A percentile compares a stretch with the other conserved stretches of the same genome.
phyloP scores from a whole-genome alignment of 1,140 invertebrate genomes.

The Hyposmocoma kahamanoa region DNA sequence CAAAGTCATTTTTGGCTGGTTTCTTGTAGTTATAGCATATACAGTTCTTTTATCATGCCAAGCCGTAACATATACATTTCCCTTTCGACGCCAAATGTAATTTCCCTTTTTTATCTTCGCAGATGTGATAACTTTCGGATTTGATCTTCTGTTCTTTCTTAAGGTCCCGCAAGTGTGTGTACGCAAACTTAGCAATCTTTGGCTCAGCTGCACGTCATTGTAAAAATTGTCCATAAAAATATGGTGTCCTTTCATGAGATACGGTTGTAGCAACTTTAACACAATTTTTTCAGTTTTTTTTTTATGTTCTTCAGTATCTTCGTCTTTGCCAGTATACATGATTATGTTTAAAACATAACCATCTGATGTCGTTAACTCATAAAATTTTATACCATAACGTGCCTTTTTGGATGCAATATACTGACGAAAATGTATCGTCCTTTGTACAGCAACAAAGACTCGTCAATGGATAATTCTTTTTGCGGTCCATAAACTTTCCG shows the following conservation, averaged over 20 bases:
- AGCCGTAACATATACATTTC: not conserved
- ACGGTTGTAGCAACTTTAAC: slow-evolving; percentile 24
- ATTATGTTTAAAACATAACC: slow-evolving; percentile 41
- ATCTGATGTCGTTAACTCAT: slow-evolving; percentile 27
- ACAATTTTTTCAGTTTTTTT: slow-evolving; percentile 14
- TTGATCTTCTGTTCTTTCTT: not conserved
- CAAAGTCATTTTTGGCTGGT: not conserved
- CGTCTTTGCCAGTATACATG: slow-evolving; percentile 29
- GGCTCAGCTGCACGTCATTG: not conserved
- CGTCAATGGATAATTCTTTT: slow-evolving; percentile 45
- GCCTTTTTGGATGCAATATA: slow-evolving; percentile 43
- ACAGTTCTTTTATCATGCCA: not conserved
- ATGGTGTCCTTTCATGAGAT: slow-evolving; percentile 27
- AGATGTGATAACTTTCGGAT: not conserved
- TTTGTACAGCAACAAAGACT: slow-evolving; percentile 48
- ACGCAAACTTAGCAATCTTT: not conserved
- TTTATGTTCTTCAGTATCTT: slow-evolving; percentile 4
- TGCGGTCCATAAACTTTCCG: not conserved
- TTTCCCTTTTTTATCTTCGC: not conserved
- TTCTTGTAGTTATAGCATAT: not conserved
- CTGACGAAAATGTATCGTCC: slow-evolving; percentile 46
- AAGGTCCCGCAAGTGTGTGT: not conserved
- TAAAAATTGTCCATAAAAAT: too few species aligned
- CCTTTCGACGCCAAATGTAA: not conserved
- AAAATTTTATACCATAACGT: slow-evolving; percentile 52